Percentiles rank a stretch among this genome's conserved stretches.
Evolutionary conservation across 1,140 invertebrate species (phyloP).

Genomic region (Drosophila nebulosa): DNA sequence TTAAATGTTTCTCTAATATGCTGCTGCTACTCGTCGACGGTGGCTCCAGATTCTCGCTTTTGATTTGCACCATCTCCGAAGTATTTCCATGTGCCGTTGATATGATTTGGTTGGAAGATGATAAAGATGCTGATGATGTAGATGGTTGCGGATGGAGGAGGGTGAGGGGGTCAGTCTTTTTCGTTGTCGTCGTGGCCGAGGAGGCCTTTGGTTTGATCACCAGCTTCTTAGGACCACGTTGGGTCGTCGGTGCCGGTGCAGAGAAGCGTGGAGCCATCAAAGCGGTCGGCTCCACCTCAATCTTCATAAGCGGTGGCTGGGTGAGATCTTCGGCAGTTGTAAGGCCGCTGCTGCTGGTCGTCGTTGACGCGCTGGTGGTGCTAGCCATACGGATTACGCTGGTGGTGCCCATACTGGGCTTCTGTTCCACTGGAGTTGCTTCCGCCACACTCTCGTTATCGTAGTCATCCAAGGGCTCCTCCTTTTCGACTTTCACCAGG

Average conservation of each 20-base stretch:
- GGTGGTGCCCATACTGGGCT: slow-evolving; percentile 56
- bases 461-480: slow-evolving; percentile 70
- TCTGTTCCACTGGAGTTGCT: slow-evolving; percentile 30
- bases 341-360: neutral
- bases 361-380: slow-evolving; percentile 32
- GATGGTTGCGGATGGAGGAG: slow-evolving; percentile 1
- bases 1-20: slow-evolving; percentile 72
- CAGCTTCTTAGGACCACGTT: slow-evolving; percentile 75
- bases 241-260: slow-evolving; percentile 30
- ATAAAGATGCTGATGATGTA: slow-evolving; percentile 31
- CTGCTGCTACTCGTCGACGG: slow-evolving; percentile 32
- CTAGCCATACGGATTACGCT: slow-evolving; percentile 79
- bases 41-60: slow-evolving; percentile 46
- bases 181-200: slow-evolving; percentile 35
- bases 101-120: slow-evolving; percentile 30
- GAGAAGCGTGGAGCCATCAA: slow-evolving; percentile 48
- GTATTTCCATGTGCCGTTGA: slow-evolving; percentile 37
- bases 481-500: slow-evolving; percentile 74
- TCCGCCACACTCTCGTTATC: slow-evolving; percentile 27
- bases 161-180: slow-evolving; percentile 60
- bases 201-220: slow-evolving; percentile 77
- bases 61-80: slow-evolving; percentile 55
- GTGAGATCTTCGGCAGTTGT: slow-evolving; percentile 54
- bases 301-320: slow-evolving; percentile 55
- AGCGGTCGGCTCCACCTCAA: slow-evolving; percentile 55